Base-by-base conservation (phyloP, 1,140 invertebrate species). In the Drosophila ambigua region DNA sequence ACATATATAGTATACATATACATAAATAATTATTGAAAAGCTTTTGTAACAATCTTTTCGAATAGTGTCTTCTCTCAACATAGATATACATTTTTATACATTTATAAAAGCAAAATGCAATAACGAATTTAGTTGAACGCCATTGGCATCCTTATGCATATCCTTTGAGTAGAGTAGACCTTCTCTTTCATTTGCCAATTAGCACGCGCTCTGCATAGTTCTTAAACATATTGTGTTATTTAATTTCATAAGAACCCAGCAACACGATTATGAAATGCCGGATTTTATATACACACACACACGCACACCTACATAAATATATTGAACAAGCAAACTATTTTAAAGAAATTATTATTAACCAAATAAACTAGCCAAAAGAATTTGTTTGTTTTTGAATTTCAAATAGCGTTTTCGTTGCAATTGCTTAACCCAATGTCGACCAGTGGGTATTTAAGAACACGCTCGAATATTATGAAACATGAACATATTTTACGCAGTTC, bases 111-210 rank as follows among this genome's bases (percentile, higher is more conserved):
- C 11, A 16, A 24, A 20, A 49, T 23, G 16, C 20, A 71, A 74
- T 83, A 73, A 74, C 82, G 82, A 87, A 88, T 87, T 87, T 87
- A 85, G 81, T 85, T 85, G 68, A 84, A 81, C 82, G 82, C 81
- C 81, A 81, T 81, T 67, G 77, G 73, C 77, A 87, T 80, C 68
- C 65, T 85, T 85, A 78, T 81, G 82, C 81, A 85, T 85, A 85
- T 85, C 82, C 63, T 85, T 85, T 81, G 55, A 51, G 49, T 44
- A 44, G 45, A 26, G 67, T 66, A 65, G 59, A 23, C 45, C 58
- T 59, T 63, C 65, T 72, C 46, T 67, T 71, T 83, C 45, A 51
- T 78, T 78, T 75, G 66, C 59, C 51, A 68, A 72, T 69, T 52
- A 50, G 67, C 81, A 84, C 73, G 77, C 81, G 77, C 81, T 59